These are phyloP conservation scores for Girardinichthys multiradiatus DNA, from an alignment of 2,113 vertebrate species.

Conservation along the genomic window DNA sequence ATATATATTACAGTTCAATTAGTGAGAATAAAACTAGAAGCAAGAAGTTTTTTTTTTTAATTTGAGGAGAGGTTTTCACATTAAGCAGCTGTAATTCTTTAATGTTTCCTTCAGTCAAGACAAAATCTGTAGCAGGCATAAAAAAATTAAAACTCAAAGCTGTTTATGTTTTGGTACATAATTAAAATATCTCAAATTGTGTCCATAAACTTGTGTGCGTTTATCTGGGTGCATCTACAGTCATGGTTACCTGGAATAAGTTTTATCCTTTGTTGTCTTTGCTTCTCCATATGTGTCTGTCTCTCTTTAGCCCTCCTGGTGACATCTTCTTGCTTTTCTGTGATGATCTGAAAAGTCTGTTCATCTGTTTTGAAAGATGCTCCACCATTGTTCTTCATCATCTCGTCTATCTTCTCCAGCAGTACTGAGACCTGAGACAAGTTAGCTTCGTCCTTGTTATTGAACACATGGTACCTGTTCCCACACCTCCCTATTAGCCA, in stretches of 20 bases:
- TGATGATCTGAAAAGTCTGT: constrained; percentile 14
- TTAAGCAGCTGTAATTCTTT: background rate
- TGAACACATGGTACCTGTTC: constrained; percentile 51
- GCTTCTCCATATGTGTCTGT: background rate
- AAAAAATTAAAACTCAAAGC: background rate
- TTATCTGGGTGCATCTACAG: background rate
- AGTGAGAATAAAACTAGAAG: too few relatives aligned
- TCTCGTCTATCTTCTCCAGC: constrained; percentile 56
- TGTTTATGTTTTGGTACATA: background rate
- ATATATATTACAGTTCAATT: too few relatives aligned
- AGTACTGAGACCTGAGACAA: constrained; percentile 41
- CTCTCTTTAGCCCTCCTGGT: constrained; percentile 30
- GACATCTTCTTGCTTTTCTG: constrained; percentile 25
- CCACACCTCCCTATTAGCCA: constrained; percentile 50
- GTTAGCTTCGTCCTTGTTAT: constrained; percentile 41
- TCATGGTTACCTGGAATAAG: constrained; percentile 29
- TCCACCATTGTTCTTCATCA: constrained; percentile 26
- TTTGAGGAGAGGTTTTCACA: too few relatives aligned
- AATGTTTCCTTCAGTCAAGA: background rate
- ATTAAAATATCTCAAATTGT: background rate
- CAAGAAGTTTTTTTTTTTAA: too few relatives aligned
- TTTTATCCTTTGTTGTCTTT: constrained; percentile 15
- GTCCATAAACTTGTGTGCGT: background rate
- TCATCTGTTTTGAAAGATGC: constrained; percentile 25
- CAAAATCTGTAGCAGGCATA: too few relatives aligned